Evolutionary conservation across 1,140 invertebrate genomes (phyloP), one percentile per base, ranked within the genome.

Genomic region (Drosophila yakuba): DNA sequence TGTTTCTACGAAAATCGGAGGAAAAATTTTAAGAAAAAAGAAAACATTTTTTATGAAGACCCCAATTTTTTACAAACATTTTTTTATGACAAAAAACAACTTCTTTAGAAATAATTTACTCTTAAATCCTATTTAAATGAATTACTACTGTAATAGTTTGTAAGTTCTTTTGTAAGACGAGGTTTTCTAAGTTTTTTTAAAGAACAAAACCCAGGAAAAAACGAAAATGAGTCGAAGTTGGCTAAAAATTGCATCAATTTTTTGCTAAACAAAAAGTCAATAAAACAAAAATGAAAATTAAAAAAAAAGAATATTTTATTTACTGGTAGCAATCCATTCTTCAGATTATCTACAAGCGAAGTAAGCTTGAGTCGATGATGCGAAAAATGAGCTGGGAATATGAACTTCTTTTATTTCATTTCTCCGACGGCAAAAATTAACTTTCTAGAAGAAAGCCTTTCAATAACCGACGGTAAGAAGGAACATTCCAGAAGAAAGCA

Each of bases 171-270:
- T 75, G 25, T 75, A 75, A 75, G 72, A 44, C n/a, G 36, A 15
- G 23, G 56, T 73, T 68, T 74, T 56, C 72, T 74, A 39, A 48
- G 72, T 63, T 74, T 74, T 74, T 63, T 50, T 43, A 17, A 44
- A 69, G 64, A 71, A 43, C 63, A 69, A 69, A 57, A 67, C 62
- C 17, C 62, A 23, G 35, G 12, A 74, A 59, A 47, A 45, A 74
- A 44, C 3, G 28, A 68, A 41, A 47, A 45, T 23, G 41, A 63
- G 61, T 35, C 12, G 41, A 58, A 69, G 83, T 83, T 83, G 81
- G 80, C 64, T 63, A 59, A 68, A 86, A 88, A 90, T 91, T 91
- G 88, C 54, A 91, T 91, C 88, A 91, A 91, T 91, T 91, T 91
- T 90, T 91, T 64, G 66, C 57, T 80, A 80, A 72, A 77, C 75